phyloP scores from a whole-genome alignment of 2,888 invertebrate species.

The Carabus problematicus region DNA sequence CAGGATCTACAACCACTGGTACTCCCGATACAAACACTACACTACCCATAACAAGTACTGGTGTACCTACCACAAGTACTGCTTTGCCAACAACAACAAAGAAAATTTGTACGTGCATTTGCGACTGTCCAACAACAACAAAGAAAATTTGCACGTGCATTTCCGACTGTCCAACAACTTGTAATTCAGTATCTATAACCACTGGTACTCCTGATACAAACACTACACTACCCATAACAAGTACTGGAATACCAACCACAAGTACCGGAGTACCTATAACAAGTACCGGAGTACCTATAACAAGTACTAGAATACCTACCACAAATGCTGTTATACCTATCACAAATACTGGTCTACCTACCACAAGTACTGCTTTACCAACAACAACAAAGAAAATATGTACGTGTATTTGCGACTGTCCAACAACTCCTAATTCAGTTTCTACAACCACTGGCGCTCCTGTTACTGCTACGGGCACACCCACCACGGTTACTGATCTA shows the following conservation, averaged over 20 bases:
- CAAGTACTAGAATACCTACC: not conserved
- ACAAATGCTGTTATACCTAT: not conserved
- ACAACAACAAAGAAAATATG: not conserved
- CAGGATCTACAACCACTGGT: not conserved
- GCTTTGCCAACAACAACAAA: not conserved
- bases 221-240: not conserved
- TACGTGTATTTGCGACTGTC: too few species aligned
- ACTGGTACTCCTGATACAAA: not conserved
- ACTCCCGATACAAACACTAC: not conserved
- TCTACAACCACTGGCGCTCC: not conserved
- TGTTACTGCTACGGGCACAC: too few species aligned
- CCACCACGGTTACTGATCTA: too few species aligned
- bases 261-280: too few species aligned
- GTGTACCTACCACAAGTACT: constrained; percentile 1
- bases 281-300: not conserved
- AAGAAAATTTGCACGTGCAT: too few species aligned
- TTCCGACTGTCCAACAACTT: not conserved
- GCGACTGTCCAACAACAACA: not conserved
- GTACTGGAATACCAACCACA: not conserved
- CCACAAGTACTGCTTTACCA: constrained; percentile 4
- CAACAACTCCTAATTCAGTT: not conserved
- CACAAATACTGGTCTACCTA: not conserved
- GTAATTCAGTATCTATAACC: constrained; percentile 7
- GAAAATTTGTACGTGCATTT: not conserved
- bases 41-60: not conserved